Percentiles rank a stretch among this genome's conserved stretches.
These are phyloP conservation scores for Cephalophus harveyi DNA, from an alignment of 2,113 vertebrate genomes.

Conservation along the genomic window DNA sequence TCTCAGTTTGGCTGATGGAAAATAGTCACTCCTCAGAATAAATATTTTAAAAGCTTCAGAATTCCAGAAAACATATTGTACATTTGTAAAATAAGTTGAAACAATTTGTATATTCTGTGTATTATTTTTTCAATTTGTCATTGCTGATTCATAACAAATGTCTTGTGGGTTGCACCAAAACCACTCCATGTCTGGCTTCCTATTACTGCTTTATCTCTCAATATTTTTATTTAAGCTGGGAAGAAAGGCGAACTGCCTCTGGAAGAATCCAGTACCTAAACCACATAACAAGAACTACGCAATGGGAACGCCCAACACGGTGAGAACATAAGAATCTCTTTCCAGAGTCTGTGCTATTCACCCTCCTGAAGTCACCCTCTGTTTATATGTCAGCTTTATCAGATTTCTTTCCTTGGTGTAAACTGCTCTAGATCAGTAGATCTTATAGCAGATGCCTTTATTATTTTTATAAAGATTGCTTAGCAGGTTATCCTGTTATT, in stretches of 20 bases:
- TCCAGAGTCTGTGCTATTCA: background rate
- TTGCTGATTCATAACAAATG: conserved; percentile 62
- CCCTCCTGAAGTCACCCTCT: background rate
- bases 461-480: conserved; percentile 7
- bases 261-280: conserved; percentile 97
- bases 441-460: background rate
- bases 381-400: background rate
- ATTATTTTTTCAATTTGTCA: conserved; percentile 34
- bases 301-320: conserved; percentile 96
- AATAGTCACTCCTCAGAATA: background rate
- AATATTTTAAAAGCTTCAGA: conserved; percentile 38
- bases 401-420: conserved; percentile 29
- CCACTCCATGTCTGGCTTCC: conserved; percentile 68
- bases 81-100: conserved; percentile 20
- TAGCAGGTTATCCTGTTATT: background rate
- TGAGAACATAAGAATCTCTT: conserved; percentile 63
- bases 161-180: conserved; percentile 73
- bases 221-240: conserved; percentile 87
- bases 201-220: conserved; percentile 71
- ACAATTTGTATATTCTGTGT: background rate
- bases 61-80: background rate
- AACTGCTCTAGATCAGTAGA: background rate
- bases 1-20: conserved; percentile 8
- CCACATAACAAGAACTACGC: conserved; percentile 95
- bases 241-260: conserved; percentile 94